Percentiles rank a stretch among this genome's conserved stretches.
phyloP scores from a whole-genome alignment of 2,113 vertebrate genomes.

The Calonectris borealis region DNA sequence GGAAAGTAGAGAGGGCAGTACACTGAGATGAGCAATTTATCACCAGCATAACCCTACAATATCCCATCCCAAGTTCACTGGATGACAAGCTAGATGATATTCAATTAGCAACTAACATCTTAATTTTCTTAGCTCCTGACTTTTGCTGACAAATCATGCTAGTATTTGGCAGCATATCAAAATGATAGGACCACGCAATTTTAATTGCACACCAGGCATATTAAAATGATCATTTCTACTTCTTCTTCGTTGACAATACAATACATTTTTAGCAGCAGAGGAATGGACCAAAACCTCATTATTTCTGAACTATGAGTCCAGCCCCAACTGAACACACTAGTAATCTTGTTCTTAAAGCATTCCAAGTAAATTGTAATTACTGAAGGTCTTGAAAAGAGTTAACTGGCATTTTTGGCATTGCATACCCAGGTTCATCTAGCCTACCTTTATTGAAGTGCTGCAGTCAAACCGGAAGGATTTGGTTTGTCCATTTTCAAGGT shows the following conservation, averaged over 20 bases:
- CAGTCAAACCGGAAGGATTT: constrained; percentile 98
- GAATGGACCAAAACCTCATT: neutral
- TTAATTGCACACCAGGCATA: constrained; percentile 37
- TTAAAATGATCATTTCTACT: constrained; percentile 35
- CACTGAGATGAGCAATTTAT: neutral
- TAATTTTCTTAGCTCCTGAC: constrained; percentile 55
- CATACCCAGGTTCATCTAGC: neutral
- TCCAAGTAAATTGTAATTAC: neutral
- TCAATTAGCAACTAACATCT: constrained; percentile 64
- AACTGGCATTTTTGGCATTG: neutral
- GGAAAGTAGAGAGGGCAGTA: neutral
- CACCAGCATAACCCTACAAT: neutral
- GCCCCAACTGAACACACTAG: neutral
- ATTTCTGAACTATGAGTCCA: constrained; percentile 9
- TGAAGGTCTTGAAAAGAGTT: neutral
- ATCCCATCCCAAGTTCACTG: constrained; percentile 1
- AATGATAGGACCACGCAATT: neutral
- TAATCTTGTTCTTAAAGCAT: neutral
- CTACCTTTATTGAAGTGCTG: constrained; percentile 98
- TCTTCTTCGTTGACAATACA: neutral
- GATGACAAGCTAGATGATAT: constrained; percentile 34
- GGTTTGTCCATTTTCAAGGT: constrained; percentile 98
- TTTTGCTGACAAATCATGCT: constrained; percentile 61
- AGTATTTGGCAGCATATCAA: constrained; percentile 55
- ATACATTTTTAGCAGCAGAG: neutral